Evolutionary conservation across 2,113 vertebrate genomes (phyloP).

Genomic region (Pseudolaguvia tuberculata): DNA sequence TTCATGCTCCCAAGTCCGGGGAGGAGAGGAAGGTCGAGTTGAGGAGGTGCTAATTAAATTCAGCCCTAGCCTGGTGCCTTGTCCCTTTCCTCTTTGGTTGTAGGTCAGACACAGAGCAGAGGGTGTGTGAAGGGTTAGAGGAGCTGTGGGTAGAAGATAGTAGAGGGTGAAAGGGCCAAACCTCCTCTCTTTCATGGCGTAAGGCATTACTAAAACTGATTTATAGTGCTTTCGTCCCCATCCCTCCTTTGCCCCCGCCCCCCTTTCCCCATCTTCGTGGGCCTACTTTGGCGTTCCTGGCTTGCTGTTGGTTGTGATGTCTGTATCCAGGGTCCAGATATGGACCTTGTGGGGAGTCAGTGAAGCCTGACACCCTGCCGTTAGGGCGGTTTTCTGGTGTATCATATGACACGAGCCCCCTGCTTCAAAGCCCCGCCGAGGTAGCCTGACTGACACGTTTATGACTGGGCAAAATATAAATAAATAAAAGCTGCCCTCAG

Average conservation of each 20-base stretch:
- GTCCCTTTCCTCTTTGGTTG: slow-evolving; percentile 16
- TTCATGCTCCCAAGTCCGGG: slow-evolving; percentile 28
- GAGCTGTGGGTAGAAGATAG: slow-evolving; percentile 20
- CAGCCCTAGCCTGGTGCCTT: slow-evolving; percentile 40
- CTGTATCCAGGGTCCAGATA: slow-evolving; percentile 37
- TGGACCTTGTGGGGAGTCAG: slow-evolving; percentile 3
- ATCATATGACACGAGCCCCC: slow-evolving; percentile 30
- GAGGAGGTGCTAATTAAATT: slow-evolving; percentile 49
- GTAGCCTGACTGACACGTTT: slow-evolving; percentile 43
- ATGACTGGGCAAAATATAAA: slow-evolving; percentile 45
- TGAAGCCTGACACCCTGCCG: slow-evolving; percentile 30
- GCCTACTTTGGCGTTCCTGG: slow-evolving; percentile 18
- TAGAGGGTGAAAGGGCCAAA: neutral
- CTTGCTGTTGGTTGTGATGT: slow-evolving; percentile 43
- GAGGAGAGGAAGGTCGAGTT: slow-evolving; percentile 22
- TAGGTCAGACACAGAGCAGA: slow-evolving; percentile 17
- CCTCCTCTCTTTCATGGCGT: slow-evolving; percentile 25
- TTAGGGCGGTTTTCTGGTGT: slow-evolving; percentile 17
- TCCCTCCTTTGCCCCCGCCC: no score
- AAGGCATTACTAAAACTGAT: slow-evolving; percentile 41
- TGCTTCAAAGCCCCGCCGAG: slow-evolving; percentile 39
- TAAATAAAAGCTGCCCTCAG: slow-evolving; percentile 32
- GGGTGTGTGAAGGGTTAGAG: slow-evolving; percentile 8
- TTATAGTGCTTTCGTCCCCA: slow-evolving; percentile 28
- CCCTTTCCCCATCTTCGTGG: slow-evolving; percentile 16